Evolutionary conservation across 2,113 vertebrate species (phyloP).

Genomic region (Antigone vipio): DNA sequence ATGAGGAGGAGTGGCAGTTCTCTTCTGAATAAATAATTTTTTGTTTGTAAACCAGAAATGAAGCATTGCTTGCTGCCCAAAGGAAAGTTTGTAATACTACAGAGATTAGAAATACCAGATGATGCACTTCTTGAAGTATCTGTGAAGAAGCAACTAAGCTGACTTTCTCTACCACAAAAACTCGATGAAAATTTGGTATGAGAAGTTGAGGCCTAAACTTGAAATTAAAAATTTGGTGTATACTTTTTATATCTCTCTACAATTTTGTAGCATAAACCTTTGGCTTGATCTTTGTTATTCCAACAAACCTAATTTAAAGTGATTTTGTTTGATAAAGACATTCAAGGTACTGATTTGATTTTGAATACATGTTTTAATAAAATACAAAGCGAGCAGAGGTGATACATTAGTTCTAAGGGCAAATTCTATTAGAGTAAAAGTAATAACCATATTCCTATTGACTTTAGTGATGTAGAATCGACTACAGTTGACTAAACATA

Average conservation of each 20-base stretch:
- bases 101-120: not conserved
- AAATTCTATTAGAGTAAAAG: not conserved
- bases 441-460: not conserved
- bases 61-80: not conserved
- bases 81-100: not conserved
- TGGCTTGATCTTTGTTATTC: not conserved
- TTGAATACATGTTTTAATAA: not conserved
- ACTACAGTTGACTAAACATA: not conserved
- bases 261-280: not conserved
- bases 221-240: not conserved
- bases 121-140: not conserved
- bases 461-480: not conserved
- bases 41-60: not conserved
- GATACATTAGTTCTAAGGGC: not conserved
- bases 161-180: not conserved
- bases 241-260: not conserved
- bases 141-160: not conserved
- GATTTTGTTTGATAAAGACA: not conserved
- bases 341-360: not conserved
- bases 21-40: not conserved
- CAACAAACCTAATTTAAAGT: not conserved
- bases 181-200: not conserved
- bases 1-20: not conserved
- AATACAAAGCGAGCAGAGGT: not conserved
- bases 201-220: not conserved